phyloP scores from a whole-genome alignment of 2,113 vertebrate species.

The Upupa epops region DNA sequence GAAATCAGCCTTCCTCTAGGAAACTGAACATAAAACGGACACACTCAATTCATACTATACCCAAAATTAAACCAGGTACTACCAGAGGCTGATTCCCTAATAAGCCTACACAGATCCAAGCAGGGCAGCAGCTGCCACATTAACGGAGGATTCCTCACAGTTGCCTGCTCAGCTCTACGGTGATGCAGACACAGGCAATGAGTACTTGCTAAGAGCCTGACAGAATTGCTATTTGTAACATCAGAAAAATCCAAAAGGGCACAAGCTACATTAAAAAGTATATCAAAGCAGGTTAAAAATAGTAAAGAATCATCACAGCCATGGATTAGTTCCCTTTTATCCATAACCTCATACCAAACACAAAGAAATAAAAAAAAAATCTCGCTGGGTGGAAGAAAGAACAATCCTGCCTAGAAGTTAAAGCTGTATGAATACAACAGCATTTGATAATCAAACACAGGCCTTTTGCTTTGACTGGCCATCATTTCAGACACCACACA shows the following conservation, averaged over 20 bases:
- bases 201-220: background rate
- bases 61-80: background rate
- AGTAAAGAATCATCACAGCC: background rate
- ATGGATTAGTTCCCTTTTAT: background rate
- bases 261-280: background rate
- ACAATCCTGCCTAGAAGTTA: background rate
- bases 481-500: background rate
- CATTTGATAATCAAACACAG: background rate
- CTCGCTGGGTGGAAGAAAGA: background rate
- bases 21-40: background rate
- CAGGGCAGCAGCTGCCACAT: background rate
- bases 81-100: background rate
- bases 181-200: accelerated
- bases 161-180: accelerated
- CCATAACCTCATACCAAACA: background rate
- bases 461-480: background rate
- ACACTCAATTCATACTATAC: background rate
- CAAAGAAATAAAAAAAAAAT: background rate
- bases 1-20: background rate
- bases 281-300: background rate
- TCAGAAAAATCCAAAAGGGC: background rate
- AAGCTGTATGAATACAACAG: background rate
- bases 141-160: background rate
- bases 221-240: background rate
- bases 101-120: background rate